A percentile compares a stretch with the other conserved stretches of the same genome.
Conservation (phyloP, 2,888 invertebrate genomes). For the Crocallis elinguaria region DNA sequence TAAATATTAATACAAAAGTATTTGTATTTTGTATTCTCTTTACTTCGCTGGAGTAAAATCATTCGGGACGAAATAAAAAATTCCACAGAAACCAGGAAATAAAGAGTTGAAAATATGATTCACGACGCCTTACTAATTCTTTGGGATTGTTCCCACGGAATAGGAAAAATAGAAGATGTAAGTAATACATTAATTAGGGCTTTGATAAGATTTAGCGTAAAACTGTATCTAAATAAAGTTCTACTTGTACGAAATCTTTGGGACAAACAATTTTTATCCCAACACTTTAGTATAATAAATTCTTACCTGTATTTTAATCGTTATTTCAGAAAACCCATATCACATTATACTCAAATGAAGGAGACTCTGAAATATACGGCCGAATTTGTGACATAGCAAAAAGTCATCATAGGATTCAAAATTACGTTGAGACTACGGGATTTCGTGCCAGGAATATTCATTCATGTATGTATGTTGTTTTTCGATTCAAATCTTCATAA, state of each 20-base stretch:
- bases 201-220: not conserved
- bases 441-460: slow-evolving; percentile 76
- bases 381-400: slow-evolving; percentile 87
- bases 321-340: slow-evolving; percentile 59
- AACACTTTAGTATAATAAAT: not conserved
- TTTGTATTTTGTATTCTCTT: too few relatives aligned
- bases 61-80: too few relatives aligned
- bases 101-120: slow-evolving; percentile 87
- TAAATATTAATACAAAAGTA: too few relatives aligned
- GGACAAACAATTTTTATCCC: too few relatives aligned
- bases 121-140: slow-evolving; percentile 87
- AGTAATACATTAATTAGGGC: too few relatives aligned
- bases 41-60: too few relatives aligned
- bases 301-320: not conserved
- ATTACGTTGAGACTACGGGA: slow-evolving; percentile 84
- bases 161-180: slow-evolving; percentile 45
- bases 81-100: too few relatives aligned
- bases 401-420: slow-evolving; percentile 86
- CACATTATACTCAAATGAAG: slow-evolving; percentile 85
- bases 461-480: too few relatives aligned
- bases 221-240: not conserved
- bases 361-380: slow-evolving; percentile 86
- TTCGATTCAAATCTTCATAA: too few relatives aligned
- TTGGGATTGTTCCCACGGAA: slow-evolving; percentile 83
- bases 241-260: too few relatives aligned